Base-by-base conservation (phyloP, 2,888 invertebrate genomes). In the Phasia obesa region DNA sequence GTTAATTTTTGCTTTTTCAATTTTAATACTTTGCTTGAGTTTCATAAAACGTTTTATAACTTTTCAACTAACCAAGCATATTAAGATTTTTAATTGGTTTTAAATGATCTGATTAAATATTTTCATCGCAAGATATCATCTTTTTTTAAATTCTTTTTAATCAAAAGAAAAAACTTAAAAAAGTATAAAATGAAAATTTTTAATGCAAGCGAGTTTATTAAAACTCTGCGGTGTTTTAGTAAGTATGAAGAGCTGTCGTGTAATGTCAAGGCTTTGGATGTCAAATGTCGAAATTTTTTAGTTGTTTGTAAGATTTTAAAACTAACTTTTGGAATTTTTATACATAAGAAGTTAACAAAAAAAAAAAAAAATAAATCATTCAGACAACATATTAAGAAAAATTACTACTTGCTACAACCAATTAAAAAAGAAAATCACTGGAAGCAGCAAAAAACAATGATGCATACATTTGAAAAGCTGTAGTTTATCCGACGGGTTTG, bases 21-120 rank as follows among this genome's bases (percentile, higher is more conserved):
- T 15, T 51, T 53, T 27, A 57, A n/a, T n/a, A n/a, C n/a, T n/a
- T n/a, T n/a, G n/a, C n/a, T n/a, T n/a, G n/a, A 11, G 11, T 11
- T 31, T 5, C 31, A 31, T 31, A 65, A 38, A 73, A 62, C 57
- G 23, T 59, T 75, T 67, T 55, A 69, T 69, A 55, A 55, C 49
- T 38, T 64, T 23, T 42, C 25, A 78, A 44, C 69, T 59, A 76
- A 53, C 73, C 67, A 69, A 69, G 71, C 80, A 76, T 80, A 76
- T 77, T 80, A 84, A 77, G 76, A 80, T 84, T 77, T 81, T 84
- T 84, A 84, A 84, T 84, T 84, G 80, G 84, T 84, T 84, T 84
- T 84, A 84, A 84, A 69, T 84, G 80, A 84, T 80, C 82, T 84
- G 80, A 84, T 77, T 79, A 79, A 83, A 83, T 83, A 76, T 83